Conservation (phyloP, 2,888 invertebrate genomes). For the Ceriagrion tenellum region DNA sequence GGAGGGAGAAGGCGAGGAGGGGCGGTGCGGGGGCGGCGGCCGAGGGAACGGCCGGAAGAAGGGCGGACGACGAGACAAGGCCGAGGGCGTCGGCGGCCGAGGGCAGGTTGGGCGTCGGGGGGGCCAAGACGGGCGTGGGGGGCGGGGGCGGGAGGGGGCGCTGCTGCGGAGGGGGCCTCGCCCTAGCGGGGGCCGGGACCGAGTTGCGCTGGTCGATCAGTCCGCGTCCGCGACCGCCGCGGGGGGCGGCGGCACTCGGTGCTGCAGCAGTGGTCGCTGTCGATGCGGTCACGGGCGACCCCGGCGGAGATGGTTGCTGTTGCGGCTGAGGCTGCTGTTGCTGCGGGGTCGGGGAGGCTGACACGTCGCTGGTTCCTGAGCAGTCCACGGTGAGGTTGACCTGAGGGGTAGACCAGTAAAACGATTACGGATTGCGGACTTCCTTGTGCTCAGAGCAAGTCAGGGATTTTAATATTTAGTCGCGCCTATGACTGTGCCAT, state of each 20-base stretch:
- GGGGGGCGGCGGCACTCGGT: not conserved
- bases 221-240: conserved; percentile 56
- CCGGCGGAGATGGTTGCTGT: conserved; percentile 70
- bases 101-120: conserved; percentile 70
- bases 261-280: too few species aligned
- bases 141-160: conserved; percentile 69
- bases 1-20: conserved; percentile 74
- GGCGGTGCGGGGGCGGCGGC: conserved; percentile 69
- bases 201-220: conserved; percentile 74
- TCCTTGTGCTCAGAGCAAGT: too few species aligned
- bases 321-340: conserved; percentile 33
- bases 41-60: conserved; percentile 69
- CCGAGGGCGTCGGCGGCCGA: conserved; percentile 69
- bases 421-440: not conserved
- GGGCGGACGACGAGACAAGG: conserved; percentile 59
- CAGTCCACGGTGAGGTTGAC: conserved; percentile 77
- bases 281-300: conserved; percentile 73
- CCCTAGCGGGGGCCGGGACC: conserved; percentile 72
- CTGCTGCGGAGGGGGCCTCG: conserved; percentile 69
- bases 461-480: too few species aligned
- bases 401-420: conserved; percentile 71
- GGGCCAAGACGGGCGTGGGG: conserved; percentile 54
- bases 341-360: not conserved
- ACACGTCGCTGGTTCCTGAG: conserved; percentile 69
- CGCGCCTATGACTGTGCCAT: too few species aligned